Percentiles rank a stretch among this genome's conserved stretches.
Conservation (phyloP, 2,113 vertebrate genomes). For the Eptesicus fuscus region DNA sequence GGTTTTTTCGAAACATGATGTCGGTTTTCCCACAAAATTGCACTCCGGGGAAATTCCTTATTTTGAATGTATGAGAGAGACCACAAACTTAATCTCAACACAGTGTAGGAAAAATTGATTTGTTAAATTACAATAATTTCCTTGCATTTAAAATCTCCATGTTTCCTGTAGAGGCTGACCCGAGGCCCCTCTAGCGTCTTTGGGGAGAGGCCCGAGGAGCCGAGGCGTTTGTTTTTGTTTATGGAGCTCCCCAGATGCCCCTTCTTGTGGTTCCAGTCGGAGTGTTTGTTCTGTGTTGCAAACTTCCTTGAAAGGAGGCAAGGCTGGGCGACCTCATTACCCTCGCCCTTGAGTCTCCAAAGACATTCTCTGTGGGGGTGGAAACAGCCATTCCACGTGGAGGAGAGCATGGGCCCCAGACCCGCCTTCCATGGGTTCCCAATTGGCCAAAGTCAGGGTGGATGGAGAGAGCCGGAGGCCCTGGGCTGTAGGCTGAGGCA, state of each 20-base stretch:
- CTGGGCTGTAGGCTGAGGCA: background rate
- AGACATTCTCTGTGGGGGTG: accelerated
- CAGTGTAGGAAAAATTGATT: constrained; percentile 75
- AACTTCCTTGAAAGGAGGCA: background rate
- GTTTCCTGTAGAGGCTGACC: constrained; percentile 47
- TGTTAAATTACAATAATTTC: constrained; percentile 66
- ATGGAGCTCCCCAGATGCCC: background rate
- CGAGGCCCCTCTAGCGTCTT: constrained; percentile 18
- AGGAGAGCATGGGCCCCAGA: background rate
- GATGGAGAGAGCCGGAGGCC: accelerated
- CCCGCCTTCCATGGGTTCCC: background rate
- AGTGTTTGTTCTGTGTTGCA: background rate
- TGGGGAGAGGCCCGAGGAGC: constrained; percentile 30
- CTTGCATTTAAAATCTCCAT: constrained; percentile 62
- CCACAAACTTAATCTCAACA: constrained; percentile 64
- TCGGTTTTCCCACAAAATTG: constrained; percentile 65
- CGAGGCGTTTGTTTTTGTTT: background rate
- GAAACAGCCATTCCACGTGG: background rate
- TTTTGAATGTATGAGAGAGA: constrained; percentile 72
- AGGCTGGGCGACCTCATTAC: no score
- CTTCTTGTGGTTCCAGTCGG: background rate
- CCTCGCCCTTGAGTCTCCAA: background rate
- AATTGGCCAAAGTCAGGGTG: background rate
- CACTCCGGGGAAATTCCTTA: constrained; percentile 66
- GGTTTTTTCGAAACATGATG: constrained; percentile 46